phyloP scores from a whole-genome alignment of 2,113 vertebrate species.

The Sardina pilchardus region DNA sequence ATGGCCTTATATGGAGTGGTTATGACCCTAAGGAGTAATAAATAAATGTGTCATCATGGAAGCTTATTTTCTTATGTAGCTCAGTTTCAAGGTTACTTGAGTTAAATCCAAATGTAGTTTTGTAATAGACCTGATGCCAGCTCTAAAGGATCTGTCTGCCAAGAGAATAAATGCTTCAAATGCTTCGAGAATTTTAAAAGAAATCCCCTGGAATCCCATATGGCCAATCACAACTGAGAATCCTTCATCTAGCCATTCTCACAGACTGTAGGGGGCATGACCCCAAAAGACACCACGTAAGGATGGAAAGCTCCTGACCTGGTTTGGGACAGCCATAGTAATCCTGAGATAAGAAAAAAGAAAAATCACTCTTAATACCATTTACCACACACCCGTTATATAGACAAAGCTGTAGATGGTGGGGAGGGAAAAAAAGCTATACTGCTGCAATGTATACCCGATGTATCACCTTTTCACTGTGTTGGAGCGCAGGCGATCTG shows the following conservation, averaged over 20 bases:
- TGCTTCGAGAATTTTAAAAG: background rate
- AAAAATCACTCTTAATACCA: background rate
- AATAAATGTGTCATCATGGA: too few species aligned
- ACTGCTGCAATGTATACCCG: constrained; percentile 36
- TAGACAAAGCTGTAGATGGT: background rate
- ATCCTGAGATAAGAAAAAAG: background rate
- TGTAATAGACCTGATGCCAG: background rate
- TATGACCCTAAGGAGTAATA: too few species aligned
- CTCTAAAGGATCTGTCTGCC: background rate
- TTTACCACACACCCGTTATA: background rate
- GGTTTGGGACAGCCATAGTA: background rate
- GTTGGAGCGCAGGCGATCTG: constrained; percentile 50
- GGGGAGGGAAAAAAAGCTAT: background rate
- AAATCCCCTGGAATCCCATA: constrained; percentile 43
- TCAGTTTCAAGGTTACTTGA: background rate
- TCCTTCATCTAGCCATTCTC: constrained; percentile 4
- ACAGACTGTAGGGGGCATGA: background rate
- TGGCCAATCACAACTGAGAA: constrained; percentile 8
- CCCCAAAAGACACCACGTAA: background rate
- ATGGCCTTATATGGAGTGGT: too few species aligned
- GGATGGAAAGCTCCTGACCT: background rate
- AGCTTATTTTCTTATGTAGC: too few species aligned
- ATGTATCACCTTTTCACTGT: constrained; percentile 48
- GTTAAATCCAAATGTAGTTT: background rate
- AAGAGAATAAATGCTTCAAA: background rate